Base-by-base conservation (phyloP, 2,888 invertebrate genomes). In the Scaptomyza flava region DNA sequence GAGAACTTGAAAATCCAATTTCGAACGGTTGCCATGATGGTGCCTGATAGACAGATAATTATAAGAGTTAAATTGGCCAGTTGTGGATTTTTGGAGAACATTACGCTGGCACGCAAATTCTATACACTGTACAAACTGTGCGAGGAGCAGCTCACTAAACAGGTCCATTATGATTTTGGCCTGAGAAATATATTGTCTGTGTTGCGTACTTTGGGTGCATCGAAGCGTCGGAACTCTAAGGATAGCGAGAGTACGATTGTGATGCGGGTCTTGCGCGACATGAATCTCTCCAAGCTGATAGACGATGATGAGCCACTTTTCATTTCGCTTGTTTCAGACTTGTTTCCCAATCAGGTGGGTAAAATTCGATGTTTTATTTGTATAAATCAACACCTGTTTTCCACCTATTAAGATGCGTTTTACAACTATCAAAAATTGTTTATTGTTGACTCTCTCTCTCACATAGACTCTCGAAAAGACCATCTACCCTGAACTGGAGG, bases 251-350 rank as follows among this genome's bases (percentile, higher is more conserved):
- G 97, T 88, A 98, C 98, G 12, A 98, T 98, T 77, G 98, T 99
- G 12, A 99, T 99, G 98, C 93, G 98, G 86, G 98, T 98, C 11
- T 93, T 99, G n/a, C 93, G 98, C 77, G 98, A 99, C 91, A 99
- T 99, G 99, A 99, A 99, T 93, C 93, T 99, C 17, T 98, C 98
- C 4, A 99, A 99, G 92, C 93, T 99, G 53, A 98, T 98, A 79
- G 98, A 99, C 89, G 98, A 99, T 91, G 99, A 99, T 90, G 99
- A 99, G 89, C 98, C 99, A 0, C 93, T 99, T n/a, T 99, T 99
- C 91, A 97, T 98, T 92, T 98, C 98, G 0, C 93, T 99, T 43
- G 98, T 99, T 27, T 96, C 98, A 34, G 99, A 99, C 93, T 93
- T 99, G 82, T 99, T 99, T 92, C 99, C 99, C 0, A 98, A 98